Evolutionary conservation across 2,797 vertebrate species (phyloP), one percentile per base, ranked within the genome.

Genomic region (Leptodactylus fallax): DNA sequence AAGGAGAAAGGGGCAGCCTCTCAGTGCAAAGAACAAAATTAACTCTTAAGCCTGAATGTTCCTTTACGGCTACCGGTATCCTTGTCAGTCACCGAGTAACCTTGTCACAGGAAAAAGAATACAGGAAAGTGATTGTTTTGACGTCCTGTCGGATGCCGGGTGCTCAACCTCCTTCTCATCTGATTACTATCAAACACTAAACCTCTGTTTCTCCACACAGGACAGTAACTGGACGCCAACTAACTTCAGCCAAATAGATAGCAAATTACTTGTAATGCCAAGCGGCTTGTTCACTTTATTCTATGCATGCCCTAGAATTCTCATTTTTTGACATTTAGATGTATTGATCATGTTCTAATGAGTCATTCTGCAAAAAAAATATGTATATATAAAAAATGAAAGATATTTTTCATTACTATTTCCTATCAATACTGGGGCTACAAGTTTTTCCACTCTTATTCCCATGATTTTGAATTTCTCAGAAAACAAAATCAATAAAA

Each of bases 81-180:
- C 90, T 92, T 93, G 93, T 93, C 93, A 94, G 90, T 90, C 91
- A 93, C 90, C 77, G 79, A 85, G 90, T 95, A 94, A 94, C 93
- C 93, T 94, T 94, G 93, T 94, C 94, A 94, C 84, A 90, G 89
- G 90, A 93, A 93, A 77, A 90, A 90, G 90, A 92, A 91, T 85
- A 88, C 91, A 89, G 87, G 53, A 90, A 94, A 94, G 91, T 92
- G 92, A 94, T 93, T 92, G 79, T 45, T 92, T 90, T 94, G 92
- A 95, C 91, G 92, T 93, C 90, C 90, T 90, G 89, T 93, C 91
- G 85, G 93, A 94, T 93, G 93, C 91, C 90, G 79, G 92, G 92
- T 90, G 90, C 92, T 92, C 88, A 81, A 86, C 90, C 92, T 91
- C 91, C 90, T 90, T 94, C 93, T 88, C 88, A 93, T 94, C 92